Evolutionary conservation across 2,113 vertebrate species (phyloP), one percentile per base, ranked within the genome.

Genomic region (Oreochromis tanganicae): DNA sequence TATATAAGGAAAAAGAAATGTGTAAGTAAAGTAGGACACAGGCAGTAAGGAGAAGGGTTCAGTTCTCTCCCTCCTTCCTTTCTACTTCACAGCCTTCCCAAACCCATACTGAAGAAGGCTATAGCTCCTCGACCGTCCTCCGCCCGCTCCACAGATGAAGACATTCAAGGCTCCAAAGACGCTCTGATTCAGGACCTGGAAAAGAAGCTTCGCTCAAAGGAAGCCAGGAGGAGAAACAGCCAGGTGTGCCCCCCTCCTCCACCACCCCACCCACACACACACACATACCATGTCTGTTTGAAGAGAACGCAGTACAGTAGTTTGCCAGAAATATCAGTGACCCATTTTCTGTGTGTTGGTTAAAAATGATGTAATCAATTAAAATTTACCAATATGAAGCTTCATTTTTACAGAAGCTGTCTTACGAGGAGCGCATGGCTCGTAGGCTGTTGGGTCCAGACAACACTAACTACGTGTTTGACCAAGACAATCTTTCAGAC

Each of bases 131-230:
- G 95, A 54, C 96, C 96, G 14, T 95, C 94, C 57, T 97, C 97
- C 81, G 95, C 97, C 83, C 97, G 95, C 89, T 96, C 97, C 89
- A 97, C 97, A 84, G 98, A 99, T 87, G 97, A 97, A 78, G 97
- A 99, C 92, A 98, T 99, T 81, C 97, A 97, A 96, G 98, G 98
- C 91, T 98, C 98, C 61, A 99, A 99, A 95, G 97, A 99, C 66
- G 98, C 98, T 24, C 96, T 99, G 36, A 99, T 99, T 84, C 98
- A 99, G 92, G 98, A 99, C 90, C 94, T 99, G 95, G 98, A 99
- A 59, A 98, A 97, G 95, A 98, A 99, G 78, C 96, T 99, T 9
- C 96, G 97, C 80, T 97, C 97, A 88, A 99, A 99, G 93, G 98
- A 97, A 89, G 97, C 89, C 83, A 96, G 97, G 80, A 97, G 98